Conservation (phyloP, 2,888 invertebrate genomes). For the Sympetrum striolatum region DNA sequence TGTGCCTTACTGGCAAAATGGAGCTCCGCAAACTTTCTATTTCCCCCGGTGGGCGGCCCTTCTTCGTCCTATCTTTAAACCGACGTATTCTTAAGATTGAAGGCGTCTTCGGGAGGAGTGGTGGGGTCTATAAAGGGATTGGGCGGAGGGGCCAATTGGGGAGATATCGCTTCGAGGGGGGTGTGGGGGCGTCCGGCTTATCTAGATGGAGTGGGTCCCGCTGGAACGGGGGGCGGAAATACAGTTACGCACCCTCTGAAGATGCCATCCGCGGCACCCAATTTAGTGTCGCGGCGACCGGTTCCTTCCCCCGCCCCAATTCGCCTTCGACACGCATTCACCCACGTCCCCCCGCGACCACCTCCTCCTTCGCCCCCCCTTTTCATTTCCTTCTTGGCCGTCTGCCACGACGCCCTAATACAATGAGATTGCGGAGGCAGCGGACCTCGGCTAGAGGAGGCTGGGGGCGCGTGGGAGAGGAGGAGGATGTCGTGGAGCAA, state of each 20-base stretch:
- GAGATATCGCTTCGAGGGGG: background rate
- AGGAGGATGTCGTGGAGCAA: background rate
- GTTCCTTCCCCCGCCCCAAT: background rate
- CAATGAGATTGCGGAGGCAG: conserved; percentile 35
- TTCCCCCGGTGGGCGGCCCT: background rate
- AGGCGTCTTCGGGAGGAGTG: background rate
- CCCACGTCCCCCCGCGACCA: background rate
- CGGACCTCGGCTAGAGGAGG: conserved; percentile 13
- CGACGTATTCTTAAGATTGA: background rate
- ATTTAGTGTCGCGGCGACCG: background rate
- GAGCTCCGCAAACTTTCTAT: conserved; percentile 25
- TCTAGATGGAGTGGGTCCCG: background rate
- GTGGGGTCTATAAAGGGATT: background rate
- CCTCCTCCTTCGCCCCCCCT: conserved; percentile 11
- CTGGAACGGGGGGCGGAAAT: background rate
- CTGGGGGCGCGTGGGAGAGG: background rate
- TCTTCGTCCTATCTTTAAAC: background rate
- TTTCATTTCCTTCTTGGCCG: conserved; percentile 40
- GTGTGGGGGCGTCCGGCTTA: background rate
- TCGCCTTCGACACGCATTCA: background rate
- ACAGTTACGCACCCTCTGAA: background rate
- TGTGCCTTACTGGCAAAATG: conserved; percentile 6
- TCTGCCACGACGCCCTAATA: conserved; percentile 22
- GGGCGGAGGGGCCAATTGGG: background rate
- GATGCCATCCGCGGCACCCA: background rate